Conservation (phyloP, 2,888 invertebrate species). For the Acleris cristana region DNA sequence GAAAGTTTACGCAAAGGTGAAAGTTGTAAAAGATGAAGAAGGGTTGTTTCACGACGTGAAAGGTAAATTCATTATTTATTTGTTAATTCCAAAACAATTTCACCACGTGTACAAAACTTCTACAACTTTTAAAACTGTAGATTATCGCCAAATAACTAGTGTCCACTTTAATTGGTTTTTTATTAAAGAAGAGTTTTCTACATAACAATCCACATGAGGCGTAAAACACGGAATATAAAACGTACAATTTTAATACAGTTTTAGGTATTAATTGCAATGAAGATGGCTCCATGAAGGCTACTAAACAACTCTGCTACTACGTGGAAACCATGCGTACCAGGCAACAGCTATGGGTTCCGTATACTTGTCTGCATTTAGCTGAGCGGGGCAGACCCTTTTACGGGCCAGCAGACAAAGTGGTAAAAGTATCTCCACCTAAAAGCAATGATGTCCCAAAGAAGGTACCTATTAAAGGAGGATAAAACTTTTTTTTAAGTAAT, state of each 20-base stretch:
- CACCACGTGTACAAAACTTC: too few species aligned
- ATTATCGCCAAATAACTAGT: too few species aligned
- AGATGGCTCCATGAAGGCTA: conserved; percentile 58
- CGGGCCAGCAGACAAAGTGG: conserved; percentile 53
- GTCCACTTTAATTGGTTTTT: too few species aligned
- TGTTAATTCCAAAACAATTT: not conserved
- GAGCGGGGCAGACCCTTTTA: conserved; percentile 74
- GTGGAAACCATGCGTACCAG: conserved; percentile 66
- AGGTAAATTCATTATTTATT: conserved; percentile 46
- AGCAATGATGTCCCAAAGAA: conserved; percentile 51
- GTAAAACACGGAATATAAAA: too few species aligned
- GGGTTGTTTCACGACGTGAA: conserved; percentile 74
- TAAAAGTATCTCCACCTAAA: conserved; percentile 45
- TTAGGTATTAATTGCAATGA: conserved; percentile 65
- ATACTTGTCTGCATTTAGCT: conserved; percentile 68
- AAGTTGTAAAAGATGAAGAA: conserved; percentile 70
- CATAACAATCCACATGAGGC: too few species aligned
- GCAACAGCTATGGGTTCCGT: conserved; percentile 69
- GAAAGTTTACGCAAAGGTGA: conserved; percentile 71
- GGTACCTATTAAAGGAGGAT: conserved; percentile 47
- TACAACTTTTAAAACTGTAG: too few species aligned
- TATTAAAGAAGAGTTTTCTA: too few species aligned
- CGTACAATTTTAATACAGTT: conserved; percentile 50
- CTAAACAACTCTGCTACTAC: conserved; percentile 70
- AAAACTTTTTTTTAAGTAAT: too few species aligned